phyloP scores from a whole-genome alignment of 2,888 invertebrate genomes.

The Polymixis flavicincta region DNA sequence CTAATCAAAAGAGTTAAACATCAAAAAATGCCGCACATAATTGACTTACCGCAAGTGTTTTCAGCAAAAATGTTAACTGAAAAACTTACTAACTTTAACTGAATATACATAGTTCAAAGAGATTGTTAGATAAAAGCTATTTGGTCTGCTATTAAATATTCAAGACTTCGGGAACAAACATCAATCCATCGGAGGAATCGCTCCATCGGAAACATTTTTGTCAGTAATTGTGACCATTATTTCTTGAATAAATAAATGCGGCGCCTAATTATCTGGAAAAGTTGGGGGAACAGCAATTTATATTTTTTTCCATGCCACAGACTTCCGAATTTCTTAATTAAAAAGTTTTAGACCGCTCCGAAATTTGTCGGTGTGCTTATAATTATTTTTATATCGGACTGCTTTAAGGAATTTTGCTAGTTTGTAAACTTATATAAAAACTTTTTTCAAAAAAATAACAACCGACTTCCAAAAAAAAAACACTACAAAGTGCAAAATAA shows the following conservation, averaged over 20 bases:
- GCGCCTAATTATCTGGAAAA: constrained; percentile 63
- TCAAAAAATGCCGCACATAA: constrained; percentile 11
- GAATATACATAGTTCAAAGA: constrained; percentile 44
- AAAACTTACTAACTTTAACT: constrained; percentile 29
- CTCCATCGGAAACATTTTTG: constrained; percentile 55
- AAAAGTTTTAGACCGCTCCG: constrained; percentile 55
- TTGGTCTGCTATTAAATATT: constrained; percentile 67
- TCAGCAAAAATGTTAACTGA: constrained; percentile 18
- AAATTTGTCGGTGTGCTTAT: constrained; percentile 42
- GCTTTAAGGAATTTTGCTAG: constrained; percentile 13
- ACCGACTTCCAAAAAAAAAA: no score
- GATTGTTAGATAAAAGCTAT: constrained; percentile 60
- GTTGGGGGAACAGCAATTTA: constrained; percentile 47
- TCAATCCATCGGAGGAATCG: constrained; percentile 65
- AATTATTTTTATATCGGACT: constrained; percentile 38
- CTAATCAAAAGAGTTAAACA: constrained; percentile 12
- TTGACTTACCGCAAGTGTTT: constrained; percentile 12
- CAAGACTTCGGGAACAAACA: constrained; percentile 66
- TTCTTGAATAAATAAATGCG: constrained; percentile 63
- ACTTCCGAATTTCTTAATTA: constrained; percentile 56
- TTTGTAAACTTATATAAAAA: no score
- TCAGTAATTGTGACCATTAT: constrained; percentile 64
- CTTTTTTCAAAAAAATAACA: no score
- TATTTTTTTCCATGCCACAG: constrained; percentile 52
- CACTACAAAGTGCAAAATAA: no score